These are phyloP conservation scores for Tetrao urogallus DNA, from an alignment of 2,113 vertebrate genomes.

Conservation along the genomic window DNA sequence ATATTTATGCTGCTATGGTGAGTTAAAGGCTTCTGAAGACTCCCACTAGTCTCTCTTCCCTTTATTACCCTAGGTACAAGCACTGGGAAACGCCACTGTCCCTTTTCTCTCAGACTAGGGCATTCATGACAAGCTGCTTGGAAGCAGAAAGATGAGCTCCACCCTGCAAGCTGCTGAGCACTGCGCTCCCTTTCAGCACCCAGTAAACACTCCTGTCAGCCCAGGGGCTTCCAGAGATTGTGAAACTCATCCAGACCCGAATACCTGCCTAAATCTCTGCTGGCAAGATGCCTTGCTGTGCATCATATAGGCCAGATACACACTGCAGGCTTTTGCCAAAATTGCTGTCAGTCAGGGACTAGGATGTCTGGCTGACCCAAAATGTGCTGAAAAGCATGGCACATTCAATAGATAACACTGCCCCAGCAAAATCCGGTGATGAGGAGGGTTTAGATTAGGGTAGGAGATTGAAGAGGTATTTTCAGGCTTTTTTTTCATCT, in stretches of 20 bases:
- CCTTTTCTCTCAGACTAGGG: conserved; percentile 29
- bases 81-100: conserved; percentile 51
- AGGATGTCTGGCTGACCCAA: neutral
- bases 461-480: neutral
- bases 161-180: conserved; percentile 23
- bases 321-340: neutral
- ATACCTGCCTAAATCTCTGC: neutral
- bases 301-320: neutral
- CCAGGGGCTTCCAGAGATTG: neutral
- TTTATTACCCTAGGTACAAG: conserved; percentile 21
- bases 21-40: conserved; percentile 64
- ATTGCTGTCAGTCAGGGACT: neutral
- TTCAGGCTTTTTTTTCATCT: neutral
- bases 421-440: neutral
- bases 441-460: neutral
- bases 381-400: neutral
- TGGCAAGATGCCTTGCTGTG: neutral
- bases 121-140: conserved; percentile 23
- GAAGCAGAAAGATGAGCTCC: neutral
- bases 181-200: neutral
- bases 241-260: neutral
- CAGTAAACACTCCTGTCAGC: neutral
- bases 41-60: conserved; percentile 37
- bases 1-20: conserved; percentile 54
- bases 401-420: neutral